Conservation (phyloP, 2,797 vertebrate genomes). For the Ctenopoma multispine region DNA sequence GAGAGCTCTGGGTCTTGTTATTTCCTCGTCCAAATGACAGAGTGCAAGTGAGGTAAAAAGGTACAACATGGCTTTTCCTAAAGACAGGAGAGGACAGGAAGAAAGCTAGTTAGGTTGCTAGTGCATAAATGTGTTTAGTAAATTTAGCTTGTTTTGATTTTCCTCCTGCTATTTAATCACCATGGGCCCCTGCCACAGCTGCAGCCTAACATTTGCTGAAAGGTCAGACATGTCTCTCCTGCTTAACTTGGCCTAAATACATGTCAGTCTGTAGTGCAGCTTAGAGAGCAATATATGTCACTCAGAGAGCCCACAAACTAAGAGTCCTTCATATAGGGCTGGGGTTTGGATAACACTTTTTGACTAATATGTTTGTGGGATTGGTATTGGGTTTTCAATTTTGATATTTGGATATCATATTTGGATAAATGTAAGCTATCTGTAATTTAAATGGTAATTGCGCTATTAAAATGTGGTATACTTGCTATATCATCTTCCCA, state of each 20-base stretch:
- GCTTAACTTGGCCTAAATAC: slow-evolving; percentile 64
- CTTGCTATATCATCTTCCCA: too few species aligned
- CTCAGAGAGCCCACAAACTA: slow-evolving; percentile 45
- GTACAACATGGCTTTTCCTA: slow-evolving; percentile 41
- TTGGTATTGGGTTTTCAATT: too few species aligned
- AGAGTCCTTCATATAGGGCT: slow-evolving; percentile 21
- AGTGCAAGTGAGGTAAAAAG: slow-evolving; percentile 33
- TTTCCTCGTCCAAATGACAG: slow-evolving; percentile 32
- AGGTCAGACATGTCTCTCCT: slow-evolving; percentile 72
- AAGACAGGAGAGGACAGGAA: slow-evolving; percentile 13
- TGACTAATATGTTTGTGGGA: too few species aligned
- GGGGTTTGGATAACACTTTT: neutral
- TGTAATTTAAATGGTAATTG: too few species aligned
- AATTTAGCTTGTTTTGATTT: slow-evolving; percentile 37
- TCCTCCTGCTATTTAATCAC: slow-evolving; percentile 59
- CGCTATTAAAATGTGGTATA: too few species aligned
- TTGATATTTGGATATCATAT: too few species aligned
- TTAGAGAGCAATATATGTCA: slow-evolving; percentile 48
- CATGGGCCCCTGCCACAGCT: slow-evolving; percentile 37
- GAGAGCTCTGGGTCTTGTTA: slow-evolving; percentile 27
- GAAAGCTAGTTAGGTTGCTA: neutral
- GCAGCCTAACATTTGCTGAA: slow-evolving; percentile 69
- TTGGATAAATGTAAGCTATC: too few species aligned
- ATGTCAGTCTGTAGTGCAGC: slow-evolving; percentile 50
- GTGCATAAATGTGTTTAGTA: slow-evolving; percentile 40